Conservation (phyloP, 2,113 vertebrate species). For the Lipophrys pholis region DNA sequence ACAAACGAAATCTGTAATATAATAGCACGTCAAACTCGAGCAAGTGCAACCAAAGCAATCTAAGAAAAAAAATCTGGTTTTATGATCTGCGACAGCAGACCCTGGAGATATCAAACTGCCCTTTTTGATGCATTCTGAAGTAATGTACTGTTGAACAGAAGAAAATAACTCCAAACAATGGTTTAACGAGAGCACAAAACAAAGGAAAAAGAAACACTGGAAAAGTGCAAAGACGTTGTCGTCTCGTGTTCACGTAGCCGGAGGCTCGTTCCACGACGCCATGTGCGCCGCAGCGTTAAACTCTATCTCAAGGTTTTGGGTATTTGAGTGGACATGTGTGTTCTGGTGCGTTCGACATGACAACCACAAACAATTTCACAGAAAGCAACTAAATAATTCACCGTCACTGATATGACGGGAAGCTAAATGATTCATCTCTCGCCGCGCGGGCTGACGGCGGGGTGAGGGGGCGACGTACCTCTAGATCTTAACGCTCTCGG, state of each 20-base stretch:
- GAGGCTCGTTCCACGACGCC: background rate
- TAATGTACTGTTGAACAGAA: background rate
- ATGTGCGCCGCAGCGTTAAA: constrained; percentile 10
- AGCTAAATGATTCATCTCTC: constrained; percentile 59
- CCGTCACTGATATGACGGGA: constrained; percentile 17
- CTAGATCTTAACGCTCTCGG: constrained; percentile 99
- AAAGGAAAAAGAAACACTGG: background rate
- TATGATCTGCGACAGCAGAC: background rate
- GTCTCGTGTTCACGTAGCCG: background rate
- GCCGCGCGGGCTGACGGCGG: background rate
- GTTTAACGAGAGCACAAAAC: too few species aligned
- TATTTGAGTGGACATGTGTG: constrained; percentile 21
- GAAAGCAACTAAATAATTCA: constrained; percentile 53
- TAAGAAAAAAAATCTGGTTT: background rate
- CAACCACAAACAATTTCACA: constrained; percentile 48
- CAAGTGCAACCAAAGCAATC: background rate
- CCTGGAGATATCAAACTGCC: background rate
- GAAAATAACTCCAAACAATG: too few species aligned
- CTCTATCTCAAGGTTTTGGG: constrained; percentile 24
- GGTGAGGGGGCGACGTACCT: constrained; percentile 83
- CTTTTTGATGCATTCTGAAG: background rate
- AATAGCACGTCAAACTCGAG: background rate
- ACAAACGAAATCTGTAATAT: background rate
- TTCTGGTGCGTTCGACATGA: constrained; percentile 46
- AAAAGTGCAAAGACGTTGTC: background rate